Percentiles rank a stretch among this genome's conserved stretches.
Evolutionary conservation across 2,113 vertebrate genomes (phyloP).

Genomic region (Lutjanus erythropterus): DNA sequence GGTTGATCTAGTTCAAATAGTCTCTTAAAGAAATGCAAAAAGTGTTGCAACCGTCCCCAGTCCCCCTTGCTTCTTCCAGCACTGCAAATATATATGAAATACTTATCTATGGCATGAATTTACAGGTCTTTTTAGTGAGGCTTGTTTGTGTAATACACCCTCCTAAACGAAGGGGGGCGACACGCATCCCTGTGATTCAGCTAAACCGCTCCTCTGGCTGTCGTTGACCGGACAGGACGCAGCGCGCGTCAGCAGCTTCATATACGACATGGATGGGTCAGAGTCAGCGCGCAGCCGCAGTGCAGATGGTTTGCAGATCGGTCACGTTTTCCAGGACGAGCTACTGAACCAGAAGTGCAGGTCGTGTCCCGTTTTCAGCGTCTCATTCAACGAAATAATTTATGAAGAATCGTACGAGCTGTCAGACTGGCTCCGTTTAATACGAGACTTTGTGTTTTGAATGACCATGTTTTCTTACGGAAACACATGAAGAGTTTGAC

Average conservation of each 20-base stretch:
- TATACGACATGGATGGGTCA: constrained; percentile 32
- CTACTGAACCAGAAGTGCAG: constrained; percentile 38
- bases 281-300: rapidly evolving
- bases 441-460: not conserved
- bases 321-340: not conserved
- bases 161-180: constrained; percentile 38
- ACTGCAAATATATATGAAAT: too few species aligned
- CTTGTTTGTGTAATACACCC: constrained; percentile 13
- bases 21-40: too few species aligned
- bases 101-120: not conserved
- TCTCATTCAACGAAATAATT: constrained; percentile 5
- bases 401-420: not conserved
- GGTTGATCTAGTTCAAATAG: too few species aligned
- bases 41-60: too few species aligned
- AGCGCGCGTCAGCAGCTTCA: not conserved
- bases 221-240: not conserved
- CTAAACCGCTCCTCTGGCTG: not conserved
- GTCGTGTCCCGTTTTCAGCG: not conserved
- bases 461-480: not conserved
- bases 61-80: too few species aligned
- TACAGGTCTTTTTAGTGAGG: not conserved
- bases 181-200: not conserved
- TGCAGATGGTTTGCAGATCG: constrained; percentile 33
- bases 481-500: not conserved
- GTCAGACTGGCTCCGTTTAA: not conserved